Base-by-base conservation (phyloP, 2,797 vertebrate species). In the Euphonia xanthogaster region DNA sequence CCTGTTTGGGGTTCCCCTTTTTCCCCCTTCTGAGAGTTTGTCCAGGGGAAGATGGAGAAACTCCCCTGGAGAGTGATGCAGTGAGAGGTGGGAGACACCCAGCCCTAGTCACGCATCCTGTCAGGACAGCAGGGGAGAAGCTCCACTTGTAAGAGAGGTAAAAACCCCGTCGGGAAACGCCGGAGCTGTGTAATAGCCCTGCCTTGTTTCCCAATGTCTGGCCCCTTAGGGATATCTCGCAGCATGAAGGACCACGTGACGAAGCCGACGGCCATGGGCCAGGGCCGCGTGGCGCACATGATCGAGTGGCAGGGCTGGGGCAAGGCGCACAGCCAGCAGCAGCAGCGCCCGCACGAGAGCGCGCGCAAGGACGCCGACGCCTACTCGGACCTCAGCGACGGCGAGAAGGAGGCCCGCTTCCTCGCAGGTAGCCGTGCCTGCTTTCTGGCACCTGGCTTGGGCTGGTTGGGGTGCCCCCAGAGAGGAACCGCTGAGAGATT, bases 241-340 rank as follows among this genome's bases (percentile, higher is more conserved):
- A 98, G 98, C 90, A 99, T 99, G 99, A 99, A 99, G 98, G 99
- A 99, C 97, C 98, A 99, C 16, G 99, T 99, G 93, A 99, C 99
- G 28, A 99, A 99, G 96, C 99, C 99, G 53, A 99, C 99, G 3
- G 98, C 98, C 71, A 99, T 99, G 99, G 99, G 99, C 8, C 99
- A 99, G 94, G 99, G 99, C 45, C 99, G 99, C 0, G 99, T 99
- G 48, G 99, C 99, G 23, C 99, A 99, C 97, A 99, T 99, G 99
- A 99, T 99, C 7, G 99, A 99, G 87, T 99, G 99, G 99, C 99
- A 99, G 94, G 99, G 99, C 96, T 99, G 99, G 99, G 98, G 98
- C 73, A 99, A 99, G 97, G 96, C 97, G 12, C 98, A 98, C 3
- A 95, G 95, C 76, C 96, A 97, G 73, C 98, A 98, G 79, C 97